Evolutionary conservation across 2,113 vertebrate genomes (phyloP), one percentile per base, ranked within the genome.

Genomic region (Bos javanicus): DNA sequence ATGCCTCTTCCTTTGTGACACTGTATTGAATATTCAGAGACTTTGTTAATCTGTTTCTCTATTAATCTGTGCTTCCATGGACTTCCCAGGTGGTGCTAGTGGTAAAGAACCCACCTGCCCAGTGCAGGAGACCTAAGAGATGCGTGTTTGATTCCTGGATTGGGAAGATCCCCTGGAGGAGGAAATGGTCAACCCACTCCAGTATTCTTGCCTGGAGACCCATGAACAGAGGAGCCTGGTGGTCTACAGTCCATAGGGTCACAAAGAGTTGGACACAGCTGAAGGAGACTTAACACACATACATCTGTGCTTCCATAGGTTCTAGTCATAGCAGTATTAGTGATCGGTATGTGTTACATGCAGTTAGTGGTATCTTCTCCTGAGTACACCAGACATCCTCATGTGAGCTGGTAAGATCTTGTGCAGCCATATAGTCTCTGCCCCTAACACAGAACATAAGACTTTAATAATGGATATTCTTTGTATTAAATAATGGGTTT

Each of bases 361-460:
- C 9, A 60, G 1, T 23, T 19, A 14, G 5, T 39, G 23, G 1
- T 10, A 1, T 39, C 11, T 57, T 46, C 39, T 60, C 1, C 50
- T 67, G n/a, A 26, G 39, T 15, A 64, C 46, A 86, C 9, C 10
- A 81, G 28, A 3, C 13, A 12, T 50, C 46, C 50, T 26, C 3
- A 10, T 3, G 26, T 23, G 10, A 46, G n/a, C n/a, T 74, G 28
- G 46, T 28, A 14, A 43, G 62, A 30, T 28, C 50, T 76, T 3
- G 17, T 26, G 23, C 4, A 30, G 5, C 25, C 1, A 0, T 26
- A 3, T 14, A 4, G 21, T 30, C n/a, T 4, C 5, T 8, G 8
- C 30, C 43, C 50, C 26, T 71, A 84, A 52, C 26, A 60, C 33
- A 88, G 59, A 93, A 48, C 33, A 16, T 52, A 3, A 50, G 76